phyloP scores from a whole-genome alignment of 2,797 vertebrate species.

The Pipistrellus nathusii region DNA sequence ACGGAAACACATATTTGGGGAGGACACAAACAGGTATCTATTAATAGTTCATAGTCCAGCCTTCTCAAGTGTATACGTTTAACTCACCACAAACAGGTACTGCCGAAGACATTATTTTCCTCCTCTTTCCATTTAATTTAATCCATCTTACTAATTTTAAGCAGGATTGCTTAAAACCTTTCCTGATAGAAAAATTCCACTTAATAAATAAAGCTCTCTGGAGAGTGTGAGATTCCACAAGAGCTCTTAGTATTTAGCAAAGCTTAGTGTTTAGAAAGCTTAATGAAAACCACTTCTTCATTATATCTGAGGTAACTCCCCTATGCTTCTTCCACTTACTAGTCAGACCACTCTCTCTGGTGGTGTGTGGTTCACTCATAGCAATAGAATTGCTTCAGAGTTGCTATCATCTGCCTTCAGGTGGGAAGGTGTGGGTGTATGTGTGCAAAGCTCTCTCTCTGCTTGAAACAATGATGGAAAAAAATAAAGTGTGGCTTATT shows the following conservation, averaged over 20 bases:
- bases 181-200: constrained; percentile 46
- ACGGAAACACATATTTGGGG: neutral
- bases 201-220: constrained; percentile 46
- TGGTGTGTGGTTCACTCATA: neutral
- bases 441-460: neutral
- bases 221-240: neutral
- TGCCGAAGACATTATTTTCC: neutral
- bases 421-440: neutral
- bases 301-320: neutral
- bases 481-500: neutral
- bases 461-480: neutral
- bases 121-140: constrained; percentile 21
- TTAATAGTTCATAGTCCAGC: neutral
- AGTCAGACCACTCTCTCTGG: neutral
- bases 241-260: neutral
- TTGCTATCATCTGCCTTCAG: neutral
- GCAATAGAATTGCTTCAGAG: neutral
- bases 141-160: constrained; percentile 34
- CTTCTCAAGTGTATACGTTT: neutral
- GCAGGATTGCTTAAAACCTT: constrained; percentile 38
- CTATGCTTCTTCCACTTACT: neutral
- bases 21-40: neutral
- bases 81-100: neutral
- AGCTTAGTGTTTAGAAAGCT: constrained; percentile 38
- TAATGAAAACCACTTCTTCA: neutral